phyloP scores from a whole-genome alignment of 1,140 invertebrate species.

The Ceratina japonica region DNA sequence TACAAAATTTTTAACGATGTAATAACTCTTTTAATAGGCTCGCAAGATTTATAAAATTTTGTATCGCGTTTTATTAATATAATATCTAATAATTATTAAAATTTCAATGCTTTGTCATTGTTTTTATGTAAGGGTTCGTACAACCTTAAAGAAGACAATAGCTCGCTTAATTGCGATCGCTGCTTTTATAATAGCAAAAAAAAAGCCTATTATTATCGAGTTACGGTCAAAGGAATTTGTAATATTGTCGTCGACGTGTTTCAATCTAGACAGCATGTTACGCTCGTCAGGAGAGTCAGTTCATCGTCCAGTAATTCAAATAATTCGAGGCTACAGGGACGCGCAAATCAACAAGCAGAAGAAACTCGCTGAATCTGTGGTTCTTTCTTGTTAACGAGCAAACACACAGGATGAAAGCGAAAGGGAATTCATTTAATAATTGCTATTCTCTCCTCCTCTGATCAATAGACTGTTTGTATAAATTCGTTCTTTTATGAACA shows the following conservation, averaged over 20 bases:
- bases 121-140: too few relatives aligned
- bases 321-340: not conserved
- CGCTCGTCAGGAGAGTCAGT: not conserved
- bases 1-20: too few relatives aligned
- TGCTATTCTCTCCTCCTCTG: too few relatives aligned
- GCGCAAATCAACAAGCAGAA: slow-evolving; percentile 8
- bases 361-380: not conserved
- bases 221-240: not conserved
- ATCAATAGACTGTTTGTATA: too few relatives aligned
- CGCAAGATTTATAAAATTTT: too few relatives aligned
- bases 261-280: slow-evolving; percentile 2
- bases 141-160: too few relatives aligned
- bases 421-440: not conserved
- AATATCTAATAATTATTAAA: too few relatives aligned
- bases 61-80: too few relatives aligned
- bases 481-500: not conserved
- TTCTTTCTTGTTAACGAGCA: not conserved
- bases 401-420: not conserved
- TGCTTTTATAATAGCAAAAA: too few relatives aligned
- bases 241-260: not conserved
- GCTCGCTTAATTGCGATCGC: too few relatives aligned
- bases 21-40: too few relatives aligned
- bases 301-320: slow-evolving; percentile 6
- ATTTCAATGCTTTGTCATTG: too few relatives aligned
- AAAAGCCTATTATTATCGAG: not conserved